Evolutionary conservation across 2,113 vertebrate species (phyloP).

Genomic region (Bucco capensis): DNA sequence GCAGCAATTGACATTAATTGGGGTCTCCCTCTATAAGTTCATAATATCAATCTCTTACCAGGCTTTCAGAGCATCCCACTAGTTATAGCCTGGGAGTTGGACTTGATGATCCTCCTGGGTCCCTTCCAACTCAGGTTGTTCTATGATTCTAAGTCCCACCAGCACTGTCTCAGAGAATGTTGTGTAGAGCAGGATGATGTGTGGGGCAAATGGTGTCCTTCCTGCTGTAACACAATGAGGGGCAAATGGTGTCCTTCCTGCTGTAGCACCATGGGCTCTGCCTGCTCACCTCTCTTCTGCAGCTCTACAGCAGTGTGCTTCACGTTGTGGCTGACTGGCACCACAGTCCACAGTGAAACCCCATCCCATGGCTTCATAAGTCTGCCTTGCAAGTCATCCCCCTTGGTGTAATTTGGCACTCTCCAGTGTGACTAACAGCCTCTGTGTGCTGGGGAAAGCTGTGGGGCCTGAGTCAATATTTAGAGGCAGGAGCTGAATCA

Average conservation of each 20-base stretch:
- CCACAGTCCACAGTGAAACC: background rate
- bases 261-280: background rate
- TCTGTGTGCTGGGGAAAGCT: slow-evolving; percentile 47
- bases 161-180: background rate
- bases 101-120: no score
- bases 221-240: background rate
- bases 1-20: background rate
- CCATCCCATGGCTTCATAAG: background rate
- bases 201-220: background rate
- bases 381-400: background rate
- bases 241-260: background rate
- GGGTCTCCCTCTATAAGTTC: background rate
- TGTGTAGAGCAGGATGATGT: background rate
- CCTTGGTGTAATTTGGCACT: slow-evolving; percentile 50
- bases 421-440: slow-evolving; percentile 34
- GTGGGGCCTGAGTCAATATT: slow-evolving; percentile 53
- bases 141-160: no score
- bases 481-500: slow-evolving; percentile 35
- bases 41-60: background rate
- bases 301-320: background rate
- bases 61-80: background rate
- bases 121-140: no score
- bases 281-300: background rate
- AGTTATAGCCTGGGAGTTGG: slow-evolving; percentile 17
- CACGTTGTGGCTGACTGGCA: background rate